Percentiles rank a stretch among this genome's conserved stretches.
Evolutionary conservation across 2,797 vertebrate genomes (phyloP).

Genomic region (Buceros bicornis): DNA sequence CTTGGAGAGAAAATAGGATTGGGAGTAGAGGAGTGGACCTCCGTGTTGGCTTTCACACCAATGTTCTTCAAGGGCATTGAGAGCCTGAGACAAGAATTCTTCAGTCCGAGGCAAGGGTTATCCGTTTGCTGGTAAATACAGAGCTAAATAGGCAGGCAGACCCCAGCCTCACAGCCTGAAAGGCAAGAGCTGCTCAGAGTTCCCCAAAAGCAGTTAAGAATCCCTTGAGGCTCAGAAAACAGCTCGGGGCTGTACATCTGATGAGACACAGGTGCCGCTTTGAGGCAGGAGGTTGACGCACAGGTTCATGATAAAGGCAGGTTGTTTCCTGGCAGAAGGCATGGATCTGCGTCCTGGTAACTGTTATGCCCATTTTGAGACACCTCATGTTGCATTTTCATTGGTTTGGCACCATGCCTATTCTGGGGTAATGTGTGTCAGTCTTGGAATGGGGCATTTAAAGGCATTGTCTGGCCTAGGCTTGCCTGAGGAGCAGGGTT

Average conservation of each 20-base stretch:
- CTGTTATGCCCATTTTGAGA: not conserved
- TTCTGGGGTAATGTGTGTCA: not conserved
- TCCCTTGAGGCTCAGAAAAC: not conserved
- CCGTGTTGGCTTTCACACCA: not conserved
- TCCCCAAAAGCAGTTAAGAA: not conserved
- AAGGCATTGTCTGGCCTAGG: not conserved
- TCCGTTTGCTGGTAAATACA: not conserved
- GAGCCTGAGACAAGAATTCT: not conserved
- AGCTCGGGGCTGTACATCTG: not conserved
- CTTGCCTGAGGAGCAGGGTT: not conserved
- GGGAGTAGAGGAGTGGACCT: not conserved
- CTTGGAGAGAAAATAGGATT: not conserved
- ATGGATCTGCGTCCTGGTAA: accelerated
- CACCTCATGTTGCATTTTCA: not conserved
- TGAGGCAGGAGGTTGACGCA: not conserved
- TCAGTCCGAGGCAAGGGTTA: not conserved
- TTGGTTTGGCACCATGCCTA: not conserved
- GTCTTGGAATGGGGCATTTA: not conserved
- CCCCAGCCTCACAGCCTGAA: not conserved
- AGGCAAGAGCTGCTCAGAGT: not conserved
- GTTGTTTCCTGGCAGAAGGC: not conserved
- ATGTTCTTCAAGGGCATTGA: not conserved
- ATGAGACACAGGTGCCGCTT: not conserved
- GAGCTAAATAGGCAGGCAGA: not conserved
- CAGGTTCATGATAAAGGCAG: not conserved